Conservation (phyloP, 2,113 vertebrate genomes). For the Theristicus caerulescens region DNA sequence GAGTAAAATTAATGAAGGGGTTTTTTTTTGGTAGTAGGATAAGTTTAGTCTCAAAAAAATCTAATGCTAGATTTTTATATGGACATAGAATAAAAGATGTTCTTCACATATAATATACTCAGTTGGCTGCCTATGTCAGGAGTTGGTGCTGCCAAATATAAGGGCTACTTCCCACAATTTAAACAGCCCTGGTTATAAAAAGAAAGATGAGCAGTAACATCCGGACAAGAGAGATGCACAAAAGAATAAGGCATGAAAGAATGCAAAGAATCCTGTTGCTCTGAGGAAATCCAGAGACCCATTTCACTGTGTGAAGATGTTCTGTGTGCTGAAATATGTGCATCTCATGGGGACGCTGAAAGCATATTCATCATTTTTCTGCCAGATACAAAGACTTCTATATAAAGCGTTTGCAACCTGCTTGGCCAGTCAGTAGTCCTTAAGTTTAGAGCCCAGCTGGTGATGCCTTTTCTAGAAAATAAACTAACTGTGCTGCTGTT, state of each 20-base stretch:
- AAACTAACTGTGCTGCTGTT: neutral
- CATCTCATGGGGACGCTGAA: neutral
- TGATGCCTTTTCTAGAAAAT: neutral
- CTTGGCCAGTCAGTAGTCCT: neutral
- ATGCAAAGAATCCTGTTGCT: neutral
- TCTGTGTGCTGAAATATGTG: fast-evolving
- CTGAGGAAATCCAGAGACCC: neutral
- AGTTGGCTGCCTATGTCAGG: neutral
- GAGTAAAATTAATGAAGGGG: neutral
- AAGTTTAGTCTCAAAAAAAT: neutral
- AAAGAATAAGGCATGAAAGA: neutral
- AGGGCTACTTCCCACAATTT: neutral
- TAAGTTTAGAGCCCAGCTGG: neutral
- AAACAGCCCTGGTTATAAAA: neutral
- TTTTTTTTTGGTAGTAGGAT: neutral
- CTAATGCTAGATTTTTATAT: neutral
- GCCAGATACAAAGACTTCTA: neutral
- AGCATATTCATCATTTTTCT: neutral
- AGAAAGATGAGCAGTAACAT: neutral
- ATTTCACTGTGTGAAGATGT: fast-evolving
- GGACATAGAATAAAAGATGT: neutral
- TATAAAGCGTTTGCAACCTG: neutral
- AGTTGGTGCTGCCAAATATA: neutral
- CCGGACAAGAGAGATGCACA: neutral
- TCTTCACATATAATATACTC: neutral